Evolutionary conservation across 2,113 vertebrate genomes (phyloP).

Genomic region (Stegostoma tigrinum): DNA sequence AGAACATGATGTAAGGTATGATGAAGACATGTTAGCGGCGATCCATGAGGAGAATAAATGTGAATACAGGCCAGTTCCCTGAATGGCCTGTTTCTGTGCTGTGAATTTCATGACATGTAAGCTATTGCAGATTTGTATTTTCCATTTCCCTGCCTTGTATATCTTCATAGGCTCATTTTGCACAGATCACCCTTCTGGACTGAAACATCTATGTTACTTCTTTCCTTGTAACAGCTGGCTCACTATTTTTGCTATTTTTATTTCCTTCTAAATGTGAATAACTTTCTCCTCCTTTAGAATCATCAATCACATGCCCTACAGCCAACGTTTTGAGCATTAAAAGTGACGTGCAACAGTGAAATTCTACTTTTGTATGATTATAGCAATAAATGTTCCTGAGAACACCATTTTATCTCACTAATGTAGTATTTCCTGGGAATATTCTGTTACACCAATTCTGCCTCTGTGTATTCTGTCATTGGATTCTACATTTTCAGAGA

Average conservation of each 20-base stretch:
- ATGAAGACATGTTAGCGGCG: neutral
- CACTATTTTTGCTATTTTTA: neutral
- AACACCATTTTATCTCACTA: neutral
- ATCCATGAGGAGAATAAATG: neutral
- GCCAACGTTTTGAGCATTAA: neutral
- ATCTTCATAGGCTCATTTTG: neutral
- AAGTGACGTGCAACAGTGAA: neutral
- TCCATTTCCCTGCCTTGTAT: neutral
- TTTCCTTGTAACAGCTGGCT: neutral
- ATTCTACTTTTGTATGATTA: neutral
- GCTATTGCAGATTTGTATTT: neutral
- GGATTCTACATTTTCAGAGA: neutral
- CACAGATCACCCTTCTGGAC: neutral
- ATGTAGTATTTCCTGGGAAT: neutral
- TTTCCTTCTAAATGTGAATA: neutral
- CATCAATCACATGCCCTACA: neutral
- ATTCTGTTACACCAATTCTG: neutral
- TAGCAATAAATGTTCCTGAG: neutral
- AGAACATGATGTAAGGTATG: neutral
- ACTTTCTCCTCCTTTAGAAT: neutral
- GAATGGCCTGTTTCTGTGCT: neutral
- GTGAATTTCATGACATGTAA: too few relatives aligned
- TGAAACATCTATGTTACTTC: neutral
- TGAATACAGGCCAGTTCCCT: neutral
- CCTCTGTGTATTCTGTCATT: neutral